Percentiles rank a stretch among this genome's conserved stretches.
phyloP scores from a whole-genome alignment of 1,140 invertebrate genomes.

The Drosophila lowei region DNA sequence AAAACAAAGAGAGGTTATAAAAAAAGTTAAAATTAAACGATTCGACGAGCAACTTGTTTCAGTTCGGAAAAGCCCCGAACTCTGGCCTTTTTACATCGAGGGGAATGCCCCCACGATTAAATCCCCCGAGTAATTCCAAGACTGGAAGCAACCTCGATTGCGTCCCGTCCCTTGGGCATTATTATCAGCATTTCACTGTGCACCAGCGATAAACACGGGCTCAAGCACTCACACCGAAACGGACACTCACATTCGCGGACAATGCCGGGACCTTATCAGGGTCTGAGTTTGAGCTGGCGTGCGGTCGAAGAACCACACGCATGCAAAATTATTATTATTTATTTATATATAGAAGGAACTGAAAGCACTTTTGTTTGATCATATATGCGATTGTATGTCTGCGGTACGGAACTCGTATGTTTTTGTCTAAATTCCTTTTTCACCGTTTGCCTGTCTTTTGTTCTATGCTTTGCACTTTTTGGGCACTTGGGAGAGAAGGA shows the following conservation, averaged over 20 bases:
- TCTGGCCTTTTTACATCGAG: slow-evolving; percentile 16
- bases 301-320: slow-evolving; percentile 5
- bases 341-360: neutral
- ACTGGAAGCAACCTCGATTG: slow-evolving; percentile 3
- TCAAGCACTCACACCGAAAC: too few species aligned
- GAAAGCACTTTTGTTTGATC: slow-evolving; percentile 41
- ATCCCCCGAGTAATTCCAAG: neutral
- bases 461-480: slow-evolving; percentile 12
- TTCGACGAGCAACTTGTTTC: slow-evolving; percentile 32
- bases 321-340: slow-evolving; percentile 2
- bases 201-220: neutral
- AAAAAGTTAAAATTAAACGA: slow-evolving; percentile 18
- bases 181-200: neutral
- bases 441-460: slow-evolving; percentile 47
- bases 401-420: neutral
- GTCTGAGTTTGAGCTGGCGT: neutral
- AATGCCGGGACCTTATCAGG: slow-evolving; percentile 21
- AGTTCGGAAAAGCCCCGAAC: slow-evolving; percentile 19
- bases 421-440: slow-evolving; percentile 42
- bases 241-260: too few species aligned
- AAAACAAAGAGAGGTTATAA: slow-evolving; percentile 17
- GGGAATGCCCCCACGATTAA: slow-evolving; percentile 2
- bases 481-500: slow-evolving; percentile 2
- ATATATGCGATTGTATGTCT: slow-evolving; percentile 30
- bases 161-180: slow-evolving; percentile 23